These are phyloP conservation scores for Trialeurodes vaporariorum DNA, from an alignment of 1,140 invertebrate genomes.

Conservation along the genomic window DNA sequence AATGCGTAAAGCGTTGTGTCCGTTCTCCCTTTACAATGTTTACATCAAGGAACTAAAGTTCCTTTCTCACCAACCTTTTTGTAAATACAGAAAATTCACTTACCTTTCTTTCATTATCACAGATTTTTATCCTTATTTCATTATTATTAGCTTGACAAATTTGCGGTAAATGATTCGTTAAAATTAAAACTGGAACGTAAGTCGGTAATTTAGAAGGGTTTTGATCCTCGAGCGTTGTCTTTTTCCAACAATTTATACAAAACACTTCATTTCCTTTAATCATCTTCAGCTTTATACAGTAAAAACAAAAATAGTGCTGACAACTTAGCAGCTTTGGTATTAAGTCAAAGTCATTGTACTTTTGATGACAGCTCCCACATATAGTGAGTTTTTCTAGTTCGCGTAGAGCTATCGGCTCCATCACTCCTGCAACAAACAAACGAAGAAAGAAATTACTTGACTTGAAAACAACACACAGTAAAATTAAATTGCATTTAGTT, in stretches of 20 bases:
- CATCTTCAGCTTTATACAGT: conserved; percentile 52
- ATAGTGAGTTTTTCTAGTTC: conserved; percentile 56
- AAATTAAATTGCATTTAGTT: too few species aligned
- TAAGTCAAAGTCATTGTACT: conserved; percentile 53
- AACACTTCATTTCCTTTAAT: conserved; percentile 48
- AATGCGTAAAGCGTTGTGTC: too few species aligned
- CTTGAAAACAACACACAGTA: too few species aligned
- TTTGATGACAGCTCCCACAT: conserved; percentile 53
- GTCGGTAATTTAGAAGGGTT: conserved; percentile 52
- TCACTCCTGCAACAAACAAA: conserved; percentile 21
- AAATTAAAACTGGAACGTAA: conserved; percentile 43
- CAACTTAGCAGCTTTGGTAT: conserved; percentile 59
- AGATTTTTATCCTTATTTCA: conserved; percentile 1
- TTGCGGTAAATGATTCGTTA: conserved; percentile 23
- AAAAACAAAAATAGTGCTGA: conserved; percentile 62
- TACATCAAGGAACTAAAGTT: too few species aligned
- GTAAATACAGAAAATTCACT: conserved; percentile 1
- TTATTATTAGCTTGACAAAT: conserved; percentile 11
- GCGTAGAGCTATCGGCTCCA: conserved; percentile 27
- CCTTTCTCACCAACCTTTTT: neutral
- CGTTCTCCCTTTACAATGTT: too few species aligned
- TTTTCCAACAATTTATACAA: conserved; percentile 56
- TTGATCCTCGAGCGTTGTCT: conserved; percentile 45
- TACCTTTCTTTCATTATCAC: conserved; percentile 34
- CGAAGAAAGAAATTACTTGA: neutral